Evolutionary conservation across 2,113 vertebrate species (phyloP).

Genomic region (Pterocles orientalis): DNA sequence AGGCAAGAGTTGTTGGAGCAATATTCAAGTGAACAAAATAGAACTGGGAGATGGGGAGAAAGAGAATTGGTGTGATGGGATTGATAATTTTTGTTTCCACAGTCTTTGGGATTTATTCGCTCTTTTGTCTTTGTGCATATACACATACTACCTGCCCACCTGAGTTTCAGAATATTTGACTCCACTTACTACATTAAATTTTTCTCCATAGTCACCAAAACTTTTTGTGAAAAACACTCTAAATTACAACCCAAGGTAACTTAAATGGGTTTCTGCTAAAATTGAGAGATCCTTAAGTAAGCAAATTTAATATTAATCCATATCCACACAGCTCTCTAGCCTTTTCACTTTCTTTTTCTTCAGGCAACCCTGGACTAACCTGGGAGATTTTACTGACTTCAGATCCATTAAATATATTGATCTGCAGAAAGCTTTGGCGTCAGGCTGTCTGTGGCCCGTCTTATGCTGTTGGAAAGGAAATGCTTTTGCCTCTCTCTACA

Average conservation of each 20-base stretch:
- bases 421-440: slow-evolving; percentile 59
- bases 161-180: neutral
- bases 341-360: neutral
- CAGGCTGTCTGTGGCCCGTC: slow-evolving; percentile 51
- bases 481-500: slow-evolving; percentile 22
- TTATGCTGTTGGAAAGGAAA: slow-evolving; percentile 32
- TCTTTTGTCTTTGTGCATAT: neutral
- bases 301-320: neutral
- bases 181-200: neutral
- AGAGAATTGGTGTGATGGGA: neutral
- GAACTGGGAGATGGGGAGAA: neutral
- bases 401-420: slow-evolving; percentile 64
- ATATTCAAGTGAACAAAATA: neutral
- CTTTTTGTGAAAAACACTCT: neutral
- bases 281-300: neutral
- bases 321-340: neutral
- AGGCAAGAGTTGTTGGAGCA: neutral
- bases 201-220: neutral
- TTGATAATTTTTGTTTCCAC: neutral
- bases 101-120: neutral
- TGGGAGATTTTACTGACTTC: slow-evolving; percentile 41
- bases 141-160: neutral
- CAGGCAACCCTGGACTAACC: neutral
- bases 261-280: neutral
- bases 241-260: neutral